Evolutionary conservation across 1,140 invertebrate genomes (phyloP).

Genomic region (Epicauta chinensis): DNA sequence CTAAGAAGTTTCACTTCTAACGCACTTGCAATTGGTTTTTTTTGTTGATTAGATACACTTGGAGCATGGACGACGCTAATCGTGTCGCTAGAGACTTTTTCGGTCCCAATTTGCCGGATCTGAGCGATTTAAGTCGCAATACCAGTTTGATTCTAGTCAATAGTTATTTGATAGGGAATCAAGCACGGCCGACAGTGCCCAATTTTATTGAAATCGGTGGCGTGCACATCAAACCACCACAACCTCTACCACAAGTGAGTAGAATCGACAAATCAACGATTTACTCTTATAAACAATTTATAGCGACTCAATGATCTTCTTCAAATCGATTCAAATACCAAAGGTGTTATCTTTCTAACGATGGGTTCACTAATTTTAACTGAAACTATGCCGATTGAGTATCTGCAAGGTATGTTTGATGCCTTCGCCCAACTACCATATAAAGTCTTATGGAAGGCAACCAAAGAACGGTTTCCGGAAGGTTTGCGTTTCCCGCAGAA

Average conservation of each 20-base stretch:
- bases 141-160: slow-evolving; percentile 35
- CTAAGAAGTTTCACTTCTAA: too few relatives aligned
- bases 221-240: slow-evolving; percentile 27
- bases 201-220: slow-evolving; percentile 41
- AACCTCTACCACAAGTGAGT: slow-evolving; percentile 25
- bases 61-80: background rate
- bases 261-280: background rate
- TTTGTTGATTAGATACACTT: too few relatives aligned
- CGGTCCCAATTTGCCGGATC: slow-evolving; percentile 24
- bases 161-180: slow-evolving; percentile 38
- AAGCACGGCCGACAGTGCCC: slow-evolving; percentile 37
- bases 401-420: slow-evolving; percentile 43
- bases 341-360: slow-evolving; percentile 44
- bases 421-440: slow-evolving; percentile 53
- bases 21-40: too few relatives aligned
- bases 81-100: slow-evolving; percentile 28
- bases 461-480: slow-evolving; percentile 40
- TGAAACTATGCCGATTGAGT: slow-evolving; percentile 37
- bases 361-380: slow-evolving; percentile 43
- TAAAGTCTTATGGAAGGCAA: slow-evolving; percentile 59
- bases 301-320: slow-evolving; percentile 34
- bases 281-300: slow-evolving; percentile 4
- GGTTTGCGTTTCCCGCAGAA: slow-evolving; percentile 45
- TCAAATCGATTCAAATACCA: slow-evolving; percentile 21
- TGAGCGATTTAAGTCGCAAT: slow-evolving; percentile 24